phyloP scores from a whole-genome alignment of 2,888 invertebrate genomes.

The Orchesellides sinensis region DNA sequence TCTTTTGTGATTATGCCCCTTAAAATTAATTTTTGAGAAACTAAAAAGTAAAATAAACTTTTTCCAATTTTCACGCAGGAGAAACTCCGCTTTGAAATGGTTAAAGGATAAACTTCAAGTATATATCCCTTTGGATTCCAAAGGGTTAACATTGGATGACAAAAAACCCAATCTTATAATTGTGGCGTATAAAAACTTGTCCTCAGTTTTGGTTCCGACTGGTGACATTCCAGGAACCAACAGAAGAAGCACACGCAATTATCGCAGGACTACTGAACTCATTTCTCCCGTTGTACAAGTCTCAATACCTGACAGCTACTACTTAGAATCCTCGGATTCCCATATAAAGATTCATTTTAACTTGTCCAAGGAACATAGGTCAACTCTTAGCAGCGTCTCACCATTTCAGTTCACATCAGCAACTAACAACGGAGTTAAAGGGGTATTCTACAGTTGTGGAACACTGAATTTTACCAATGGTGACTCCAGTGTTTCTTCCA shows the following conservation, averaged over 20 bases:
- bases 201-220: conserved; percentile 23
- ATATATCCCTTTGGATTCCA: conserved; percentile 47
- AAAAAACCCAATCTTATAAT: conserved; percentile 29
- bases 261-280: conserved; percentile 36
- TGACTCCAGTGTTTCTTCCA: conserved; percentile 15
- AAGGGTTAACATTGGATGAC: conserved; percentile 4
- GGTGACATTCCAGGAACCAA: not conserved
- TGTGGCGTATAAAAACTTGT: conserved; percentile 57
- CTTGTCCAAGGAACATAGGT: conserved; percentile 46
- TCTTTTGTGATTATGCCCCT: not conserved
- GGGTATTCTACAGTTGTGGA: conserved; percentile 44
- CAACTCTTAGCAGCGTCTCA: conserved; percentile 17
- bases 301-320: conserved; percentile 25
- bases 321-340: conserved; percentile 13
- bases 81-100: conserved; percentile 25
- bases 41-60: too few relatives aligned
- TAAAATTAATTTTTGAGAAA: too few relatives aligned
- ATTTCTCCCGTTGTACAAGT: conserved; percentile 54
- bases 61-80: too few relatives aligned
- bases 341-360: conserved; percentile 58
- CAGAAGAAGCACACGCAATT: not conserved
- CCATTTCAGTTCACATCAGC: too few relatives aligned
- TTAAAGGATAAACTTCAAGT: conserved; percentile 45
- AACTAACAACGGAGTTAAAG: not conserved
- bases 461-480: not conserved